Percentiles rank a stretch among this genome's conserved stretches.
Evolutionary conservation across 2,888 invertebrate genomes (phyloP).

Genomic region (Tiphia femorata): DNA sequence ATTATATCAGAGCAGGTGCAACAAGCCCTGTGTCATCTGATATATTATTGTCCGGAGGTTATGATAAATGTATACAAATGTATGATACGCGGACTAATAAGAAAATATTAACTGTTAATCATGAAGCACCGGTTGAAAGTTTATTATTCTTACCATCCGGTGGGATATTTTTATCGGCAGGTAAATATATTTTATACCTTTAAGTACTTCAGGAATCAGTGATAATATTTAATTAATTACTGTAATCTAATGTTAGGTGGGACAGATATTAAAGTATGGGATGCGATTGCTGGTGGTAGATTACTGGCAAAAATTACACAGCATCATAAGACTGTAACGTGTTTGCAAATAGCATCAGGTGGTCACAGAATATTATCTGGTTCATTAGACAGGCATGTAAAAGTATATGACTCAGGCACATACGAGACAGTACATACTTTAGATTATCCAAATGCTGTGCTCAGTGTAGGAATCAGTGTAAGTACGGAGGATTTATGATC

Average conservation of each 20-base stretch:
- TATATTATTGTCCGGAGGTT: constrained; percentile 86
- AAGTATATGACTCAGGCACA: constrained; percentile 89
- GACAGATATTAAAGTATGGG: constrained; percentile 93
- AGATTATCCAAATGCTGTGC: constrained; percentile 90
- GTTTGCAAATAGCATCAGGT: constrained; percentile 84
- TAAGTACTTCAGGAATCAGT: not conserved
- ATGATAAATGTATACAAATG: constrained; percentile 89
- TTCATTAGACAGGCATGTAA: constrained; percentile 93
- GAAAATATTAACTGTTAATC: constrained; percentile 81
- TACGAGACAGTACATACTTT: constrained; percentile 91
- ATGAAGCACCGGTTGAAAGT: constrained; percentile 92
- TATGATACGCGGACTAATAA: constrained; percentile 85
- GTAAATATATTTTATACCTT: constrained; percentile 56
- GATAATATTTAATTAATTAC: constrained; percentile 4
- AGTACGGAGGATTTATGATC: constrained; percentile 55
- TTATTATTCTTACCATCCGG: constrained; percentile 90
- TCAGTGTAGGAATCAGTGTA: constrained; percentile 83
- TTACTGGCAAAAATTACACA: constrained; percentile 86
- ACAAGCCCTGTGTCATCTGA: constrained; percentile 82
- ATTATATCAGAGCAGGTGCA: constrained; percentile 89
- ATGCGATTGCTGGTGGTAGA: constrained; percentile 88
- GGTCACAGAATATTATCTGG: constrained; percentile 88
- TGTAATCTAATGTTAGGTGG: constrained; percentile 73
- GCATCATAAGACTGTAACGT: constrained; percentile 96
- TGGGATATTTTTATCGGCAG: constrained; percentile 91